Evolutionary conservation across 2,797 vertebrate species (phyloP).

Genomic region (Sebastes cheni): DNA sequence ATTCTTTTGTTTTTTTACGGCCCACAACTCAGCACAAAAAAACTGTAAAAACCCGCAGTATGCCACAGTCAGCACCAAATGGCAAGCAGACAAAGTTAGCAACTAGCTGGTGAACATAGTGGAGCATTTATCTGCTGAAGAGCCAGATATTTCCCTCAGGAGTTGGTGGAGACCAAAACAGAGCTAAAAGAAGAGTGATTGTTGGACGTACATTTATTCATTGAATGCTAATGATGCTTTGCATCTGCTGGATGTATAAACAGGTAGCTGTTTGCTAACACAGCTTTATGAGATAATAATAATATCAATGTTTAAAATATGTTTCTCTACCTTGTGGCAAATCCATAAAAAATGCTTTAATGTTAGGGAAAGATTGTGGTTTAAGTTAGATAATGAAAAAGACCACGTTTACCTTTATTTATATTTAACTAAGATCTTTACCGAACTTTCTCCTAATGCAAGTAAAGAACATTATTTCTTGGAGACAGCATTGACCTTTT

Average conservation of each 20-base stretch:
- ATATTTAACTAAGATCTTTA: too few species aligned
- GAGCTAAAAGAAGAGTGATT: background rate
- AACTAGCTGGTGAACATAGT: background rate
- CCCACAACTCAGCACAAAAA: background rate
- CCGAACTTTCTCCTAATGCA: background rate
- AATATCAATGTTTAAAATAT: background rate
- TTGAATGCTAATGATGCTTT: background rate
- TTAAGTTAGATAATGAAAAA: too few species aligned
- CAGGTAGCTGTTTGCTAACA: background rate
- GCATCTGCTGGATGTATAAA: background rate
- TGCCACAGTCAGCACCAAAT: background rate
- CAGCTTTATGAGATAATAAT: background rate
- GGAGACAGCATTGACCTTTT: background rate
- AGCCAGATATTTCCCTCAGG: background rate
- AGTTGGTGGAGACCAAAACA: background rate
- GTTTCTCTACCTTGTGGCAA: background rate
- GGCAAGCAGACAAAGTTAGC: background rate
- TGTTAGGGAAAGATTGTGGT: background rate
- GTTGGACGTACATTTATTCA: too few species aligned
- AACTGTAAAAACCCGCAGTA: background rate
- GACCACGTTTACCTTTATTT: too few species aligned
- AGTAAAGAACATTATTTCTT: background rate
- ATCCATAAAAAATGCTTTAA: background rate
- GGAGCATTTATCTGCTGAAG: too few species aligned
- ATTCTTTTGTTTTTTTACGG: background rate